These are phyloP conservation scores for Drosophila tropicalis DNA, from an alignment of 1,140 invertebrate genomes.

Conservation along the genomic window DNA sequence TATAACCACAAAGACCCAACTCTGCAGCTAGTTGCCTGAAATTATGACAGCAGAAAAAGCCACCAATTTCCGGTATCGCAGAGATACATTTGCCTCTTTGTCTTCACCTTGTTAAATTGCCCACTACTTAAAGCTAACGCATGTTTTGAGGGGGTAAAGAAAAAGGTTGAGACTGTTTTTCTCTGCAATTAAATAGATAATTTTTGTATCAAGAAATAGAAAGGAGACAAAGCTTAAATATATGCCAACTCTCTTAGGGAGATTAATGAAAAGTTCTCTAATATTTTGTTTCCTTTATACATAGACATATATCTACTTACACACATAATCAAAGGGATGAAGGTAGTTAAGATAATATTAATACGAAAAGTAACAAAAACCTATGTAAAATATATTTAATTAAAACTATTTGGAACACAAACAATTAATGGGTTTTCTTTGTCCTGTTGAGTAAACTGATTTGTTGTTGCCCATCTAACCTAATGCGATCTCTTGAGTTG, in stretches of 20 bases:
- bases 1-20: constrained; percentile 64
- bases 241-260: background rate
- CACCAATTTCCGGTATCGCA: constrained; percentile 73
- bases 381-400: too few species aligned
- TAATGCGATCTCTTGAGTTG: background rate
- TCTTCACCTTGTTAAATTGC: constrained; percentile 9
- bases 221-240: background rate
- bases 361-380: too few species aligned
- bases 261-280: background rate
- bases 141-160: background rate
- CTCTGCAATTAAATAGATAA: background rate
- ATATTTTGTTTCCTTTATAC: too few species aligned
- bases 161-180: background rate
- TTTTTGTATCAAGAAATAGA: background rate
- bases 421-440: too few species aligned
- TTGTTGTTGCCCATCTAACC: background rate
- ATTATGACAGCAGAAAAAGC: constrained; percentile 66
- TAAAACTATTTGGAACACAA: too few species aligned
- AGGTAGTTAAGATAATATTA: too few species aligned
- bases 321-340: too few species aligned
- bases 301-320: too few species aligned
- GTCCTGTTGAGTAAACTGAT: too few species aligned
- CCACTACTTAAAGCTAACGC: background rate
- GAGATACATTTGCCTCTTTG: constrained; percentile 21
- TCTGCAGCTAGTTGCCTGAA: constrained; percentile 33